Evolutionary conservation across 2,888 invertebrate species (phyloP).

Genomic region (Candidula unifasciata): DNA sequence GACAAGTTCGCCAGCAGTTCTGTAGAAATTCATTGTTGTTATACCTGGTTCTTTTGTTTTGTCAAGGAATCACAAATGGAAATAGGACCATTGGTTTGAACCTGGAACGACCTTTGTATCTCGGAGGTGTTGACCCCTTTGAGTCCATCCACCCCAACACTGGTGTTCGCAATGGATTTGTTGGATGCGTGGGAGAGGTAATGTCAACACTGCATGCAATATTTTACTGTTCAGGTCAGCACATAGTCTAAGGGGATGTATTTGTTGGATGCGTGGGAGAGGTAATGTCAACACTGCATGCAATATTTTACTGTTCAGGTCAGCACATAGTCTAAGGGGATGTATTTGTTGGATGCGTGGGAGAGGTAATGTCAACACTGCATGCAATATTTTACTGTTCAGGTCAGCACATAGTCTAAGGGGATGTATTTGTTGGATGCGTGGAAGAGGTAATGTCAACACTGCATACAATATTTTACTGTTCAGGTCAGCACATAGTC

Average conservation of each 20-base stretch:
- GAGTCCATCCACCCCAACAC: constrained; percentile 84
- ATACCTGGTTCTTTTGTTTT: background rate
- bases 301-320: background rate
- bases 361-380: constrained; percentile 82
- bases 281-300: constrained; percentile 79
- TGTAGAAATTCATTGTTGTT: background rate
- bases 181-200: constrained; percentile 92
- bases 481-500: too few species aligned
- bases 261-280: constrained; percentile 93
- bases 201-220: background rate
- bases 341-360: constrained; percentile 92
- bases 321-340: too few species aligned
- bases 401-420: too few species aligned
- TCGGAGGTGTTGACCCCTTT: constrained; percentile 85
- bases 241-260: too few species aligned
- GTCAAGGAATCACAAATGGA: constrained; percentile 76
- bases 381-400: background rate
- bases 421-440: constrained; percentile 92
- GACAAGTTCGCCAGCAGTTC: too few species aligned
- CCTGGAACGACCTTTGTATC: constrained; percentile 88
- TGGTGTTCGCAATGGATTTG: constrained; percentile 84
- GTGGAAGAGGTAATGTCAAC: constrained; percentile 85
- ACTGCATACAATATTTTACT: background rate
- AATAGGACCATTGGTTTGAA: constrained; percentile 84
- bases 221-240: background rate